Conservation (phyloP, 2,113 vertebrate genomes). For the Nyctereutes procyonoides region DNA sequence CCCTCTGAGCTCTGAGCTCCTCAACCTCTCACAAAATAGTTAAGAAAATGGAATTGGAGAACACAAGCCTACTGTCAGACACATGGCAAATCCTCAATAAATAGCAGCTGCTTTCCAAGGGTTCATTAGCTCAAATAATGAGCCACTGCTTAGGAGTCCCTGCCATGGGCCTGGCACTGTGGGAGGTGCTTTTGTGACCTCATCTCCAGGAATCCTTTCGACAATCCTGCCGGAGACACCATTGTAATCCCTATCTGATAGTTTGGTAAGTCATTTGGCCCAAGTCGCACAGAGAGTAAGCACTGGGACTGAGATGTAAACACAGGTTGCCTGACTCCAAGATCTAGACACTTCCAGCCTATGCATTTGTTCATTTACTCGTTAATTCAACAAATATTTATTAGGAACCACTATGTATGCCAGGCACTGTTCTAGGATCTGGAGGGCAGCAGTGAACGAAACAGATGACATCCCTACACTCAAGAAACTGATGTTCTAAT, state of each 20-base stretch:
- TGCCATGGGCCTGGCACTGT: not conserved
- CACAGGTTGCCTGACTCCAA: not conserved
- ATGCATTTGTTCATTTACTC: not conserved
- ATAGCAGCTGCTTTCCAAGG: not conserved
- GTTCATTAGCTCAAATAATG: conserved; percentile 38
- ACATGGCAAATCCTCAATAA: conserved; percentile 3
- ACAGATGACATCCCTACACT: not conserved
- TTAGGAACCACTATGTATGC: not conserved
- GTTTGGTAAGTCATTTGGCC: not conserved
- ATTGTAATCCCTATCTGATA: not conserved
- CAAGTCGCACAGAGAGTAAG: not conserved
- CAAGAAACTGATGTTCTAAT: not conserved
- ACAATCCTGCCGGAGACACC: not conserved
- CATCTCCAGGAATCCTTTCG: not conserved
- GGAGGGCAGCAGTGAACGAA: not conserved
- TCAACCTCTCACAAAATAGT: not conserved
- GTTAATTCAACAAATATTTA: not conserved
- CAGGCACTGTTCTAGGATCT: not conserved
- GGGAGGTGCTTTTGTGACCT: not conserved
- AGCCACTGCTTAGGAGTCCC: not conserved
- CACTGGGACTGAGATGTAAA: not conserved
- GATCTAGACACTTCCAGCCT: not conserved
- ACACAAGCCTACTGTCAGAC: not conserved
- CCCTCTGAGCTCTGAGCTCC: not conserved
- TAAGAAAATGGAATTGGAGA: not conserved